Evolutionary conservation across 2,888 invertebrate species (phyloP).

Genomic region (Listrodromus nycthemerus): DNA sequence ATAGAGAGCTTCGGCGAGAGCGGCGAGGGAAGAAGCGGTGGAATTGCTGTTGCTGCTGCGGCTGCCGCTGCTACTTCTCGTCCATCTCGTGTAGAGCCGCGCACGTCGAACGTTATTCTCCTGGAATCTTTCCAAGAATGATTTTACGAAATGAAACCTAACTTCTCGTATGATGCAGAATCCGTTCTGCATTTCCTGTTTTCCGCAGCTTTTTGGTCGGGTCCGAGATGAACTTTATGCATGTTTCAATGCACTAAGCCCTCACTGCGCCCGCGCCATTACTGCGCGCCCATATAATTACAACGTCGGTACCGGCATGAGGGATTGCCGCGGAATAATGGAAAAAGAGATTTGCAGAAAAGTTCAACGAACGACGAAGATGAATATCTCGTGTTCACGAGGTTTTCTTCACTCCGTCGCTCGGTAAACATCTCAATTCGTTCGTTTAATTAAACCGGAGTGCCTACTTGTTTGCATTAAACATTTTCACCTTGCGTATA

Average conservation of each 20-base stretch:
- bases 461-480: background rate
- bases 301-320: background rate
- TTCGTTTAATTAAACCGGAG: background rate
- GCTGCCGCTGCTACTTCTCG: background rate
- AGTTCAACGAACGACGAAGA: slow-evolving; percentile 11
- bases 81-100: background rate
- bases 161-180: slow-evolving; percentile 38
- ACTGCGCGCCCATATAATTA: slow-evolving; percentile 14
- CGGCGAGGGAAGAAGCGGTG: slow-evolving; percentile 7
- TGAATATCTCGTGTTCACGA: background rate
- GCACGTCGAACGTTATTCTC: slow-evolving; percentile 35
- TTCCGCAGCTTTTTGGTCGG: background rate
- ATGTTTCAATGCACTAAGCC: slow-evolving; percentile 8
- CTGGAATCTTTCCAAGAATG: slow-evolving; percentile 62
- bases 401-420: background rate
- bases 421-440: background rate
- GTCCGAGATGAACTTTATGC: background rate
- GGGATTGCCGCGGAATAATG: slow-evolving; percentile 9
- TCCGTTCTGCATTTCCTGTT: background rate
- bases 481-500: background rate
- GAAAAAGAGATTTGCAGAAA: background rate
- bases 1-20: slow-evolving; percentile 16
- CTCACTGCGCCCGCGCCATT: background rate
- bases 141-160: slow-evolving; percentile 63
- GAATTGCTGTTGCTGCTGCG: background rate